Base-by-base conservation (phyloP, 2,888 invertebrate species). In the Eupithecia vulgata region DNA sequence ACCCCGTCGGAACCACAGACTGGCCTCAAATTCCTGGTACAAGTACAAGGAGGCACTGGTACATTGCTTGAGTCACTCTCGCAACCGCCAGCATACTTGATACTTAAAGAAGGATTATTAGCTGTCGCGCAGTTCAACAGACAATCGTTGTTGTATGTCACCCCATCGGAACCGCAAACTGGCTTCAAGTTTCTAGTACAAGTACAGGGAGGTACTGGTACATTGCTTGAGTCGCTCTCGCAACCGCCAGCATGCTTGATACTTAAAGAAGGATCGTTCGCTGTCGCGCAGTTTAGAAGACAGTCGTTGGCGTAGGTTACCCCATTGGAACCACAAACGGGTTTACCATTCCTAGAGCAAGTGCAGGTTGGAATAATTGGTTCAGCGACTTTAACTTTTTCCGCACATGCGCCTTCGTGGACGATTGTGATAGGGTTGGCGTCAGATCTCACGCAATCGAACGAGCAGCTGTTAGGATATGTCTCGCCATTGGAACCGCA, bases 81-180 rank as follows among this genome's bases (percentile, higher is more conserved):
- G 35, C 85, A 84, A 34, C 37, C 65, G 1, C 84, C 84, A 6
- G 52, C 6, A 62, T 81, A 70, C 7, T 64, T 67, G 7, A 82
- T 34, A 13, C 75, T 68, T 57, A 86, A 66, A 0, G 74, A 69
- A 1, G 78, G 72, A 5, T 40, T 72, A 3, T 72, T 52, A 4
- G 70, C 74, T 0, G 74, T 76, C 48, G 75, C 77, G 40, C 84
- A 84, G 61, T 80, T 69, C 0, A 84, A 25, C 1, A 96, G 94
- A 86, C 97, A 97, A 80, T 96, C 96, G 86, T 95, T 96, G 79
- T 91, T 92, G 88, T 97, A 97, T 0, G 96, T 96, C 75, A 95
- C 92, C 7, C 84, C 84, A 15, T 84, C 79, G 0, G 81, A 68
- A 0, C 81, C 82, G 37, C 85, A 84, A 0, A 83, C 81, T 62